Evolutionary conservation across 2,113 vertebrate species (phyloP).

Genomic region (Oncorhynchus gorbuscha): DNA sequence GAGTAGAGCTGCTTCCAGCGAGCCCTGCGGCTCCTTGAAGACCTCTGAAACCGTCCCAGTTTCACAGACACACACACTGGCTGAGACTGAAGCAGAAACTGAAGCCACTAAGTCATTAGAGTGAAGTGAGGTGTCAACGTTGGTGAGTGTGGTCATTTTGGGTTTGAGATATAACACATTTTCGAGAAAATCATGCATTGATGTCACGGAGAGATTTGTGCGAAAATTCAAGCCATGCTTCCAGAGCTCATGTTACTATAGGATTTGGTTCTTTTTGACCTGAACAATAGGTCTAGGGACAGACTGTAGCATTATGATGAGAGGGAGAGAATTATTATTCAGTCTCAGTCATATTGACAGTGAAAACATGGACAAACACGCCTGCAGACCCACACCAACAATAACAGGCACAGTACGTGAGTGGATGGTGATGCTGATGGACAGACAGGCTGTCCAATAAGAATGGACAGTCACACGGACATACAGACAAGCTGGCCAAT

Average conservation of each 20-base stretch:
- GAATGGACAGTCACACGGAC: conserved; percentile 38
- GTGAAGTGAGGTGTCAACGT: too few species aligned
- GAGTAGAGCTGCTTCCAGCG: conserved; percentile 59
- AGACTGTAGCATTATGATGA: not conserved
- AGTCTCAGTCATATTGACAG: conserved; percentile 30
- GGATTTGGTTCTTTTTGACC: not conserved
- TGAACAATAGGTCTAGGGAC: not conserved
- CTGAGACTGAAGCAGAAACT: conserved; percentile 60
- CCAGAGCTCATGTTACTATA: not conserved
- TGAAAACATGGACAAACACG: too few species aligned
- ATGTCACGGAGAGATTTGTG: conserved; percentile 5
- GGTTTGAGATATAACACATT: too few species aligned
- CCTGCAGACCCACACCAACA: too few species aligned
- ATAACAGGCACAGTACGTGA: too few species aligned
- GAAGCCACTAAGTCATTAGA: not conserved
- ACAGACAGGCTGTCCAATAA: not conserved
- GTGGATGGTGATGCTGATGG: not conserved
- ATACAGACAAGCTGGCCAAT: conserved; percentile 27
- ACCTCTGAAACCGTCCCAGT: conserved; percentile 66
- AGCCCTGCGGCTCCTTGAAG: conserved; percentile 62
- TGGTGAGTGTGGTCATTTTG: too few species aligned
- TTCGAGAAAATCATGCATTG: too few species aligned
- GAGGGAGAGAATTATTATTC: conserved; percentile 35
- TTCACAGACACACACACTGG: conserved; percentile 63
- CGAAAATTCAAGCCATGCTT: not conserved